Conservation (phyloP, 1,140 invertebrate species). For the Lepidurus couesii region DNA sequence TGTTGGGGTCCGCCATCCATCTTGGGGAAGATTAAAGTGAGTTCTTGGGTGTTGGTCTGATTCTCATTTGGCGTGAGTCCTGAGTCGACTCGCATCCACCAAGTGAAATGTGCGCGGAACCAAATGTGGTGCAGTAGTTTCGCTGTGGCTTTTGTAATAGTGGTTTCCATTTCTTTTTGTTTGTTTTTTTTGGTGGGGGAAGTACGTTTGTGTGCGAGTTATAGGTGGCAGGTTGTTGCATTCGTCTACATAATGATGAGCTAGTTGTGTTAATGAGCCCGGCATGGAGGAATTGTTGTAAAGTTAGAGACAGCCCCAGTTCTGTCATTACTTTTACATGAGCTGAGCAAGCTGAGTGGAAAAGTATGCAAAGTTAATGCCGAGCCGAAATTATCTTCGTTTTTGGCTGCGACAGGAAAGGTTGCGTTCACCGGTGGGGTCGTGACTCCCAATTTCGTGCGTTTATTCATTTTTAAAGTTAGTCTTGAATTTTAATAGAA, state of each 20-base stretch:
- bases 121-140: background rate
- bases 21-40: conserved; percentile 19
- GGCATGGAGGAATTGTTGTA: background rate
- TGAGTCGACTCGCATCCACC: background rate
- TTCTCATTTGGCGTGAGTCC: conserved; percentile 16
- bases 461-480: background rate
- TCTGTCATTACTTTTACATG: conserved; percentile 10
- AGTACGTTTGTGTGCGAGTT: background rate
- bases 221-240: conserved; percentile 17
- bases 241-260: conserved; percentile 14
- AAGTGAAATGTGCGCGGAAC: too few relatives aligned
- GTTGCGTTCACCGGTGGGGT: background rate
- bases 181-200: background rate
- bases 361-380: background rate
- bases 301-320: background rate
- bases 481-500: background rate
- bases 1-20: conserved; percentile 17
- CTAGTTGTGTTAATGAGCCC: conserved; percentile 4
- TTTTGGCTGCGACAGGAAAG: background rate
- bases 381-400: background rate
- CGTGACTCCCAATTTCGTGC: conserved; percentile 13
- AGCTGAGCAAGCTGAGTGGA: background rate
- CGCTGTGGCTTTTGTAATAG: background rate
- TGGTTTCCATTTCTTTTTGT: background rate
- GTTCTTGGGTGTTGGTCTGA: conserved; percentile 18